Evolutionary conservation across 2,888 invertebrate species (phyloP).

Genomic region (Gortyna flavago): DNA sequence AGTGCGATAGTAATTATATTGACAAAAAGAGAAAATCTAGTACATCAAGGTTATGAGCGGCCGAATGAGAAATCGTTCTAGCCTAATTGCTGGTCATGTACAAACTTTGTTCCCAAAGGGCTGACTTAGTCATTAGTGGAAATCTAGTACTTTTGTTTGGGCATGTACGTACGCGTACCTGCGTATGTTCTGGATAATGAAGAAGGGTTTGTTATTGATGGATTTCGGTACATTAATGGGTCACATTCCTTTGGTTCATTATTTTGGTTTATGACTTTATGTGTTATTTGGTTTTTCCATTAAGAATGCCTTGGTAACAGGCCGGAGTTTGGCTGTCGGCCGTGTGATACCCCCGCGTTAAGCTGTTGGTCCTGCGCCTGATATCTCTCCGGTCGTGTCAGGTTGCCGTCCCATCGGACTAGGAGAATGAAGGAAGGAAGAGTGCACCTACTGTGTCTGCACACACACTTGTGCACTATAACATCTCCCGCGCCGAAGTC

Average conservation of each 20-base stretch:
- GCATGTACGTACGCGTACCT: not conserved
- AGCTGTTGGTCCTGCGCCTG: too few species aligned
- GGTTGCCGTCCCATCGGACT: too few species aligned
- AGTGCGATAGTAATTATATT: slow-evolving; percentile 3
- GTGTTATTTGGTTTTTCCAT: too few species aligned
- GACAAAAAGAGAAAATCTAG: slow-evolving; percentile 34
- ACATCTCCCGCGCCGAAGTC: too few species aligned
- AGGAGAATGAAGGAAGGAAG: too few species aligned
- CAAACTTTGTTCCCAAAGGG: slow-evolving; percentile 27
- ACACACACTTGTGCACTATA: too few species aligned
- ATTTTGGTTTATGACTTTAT: not conserved
- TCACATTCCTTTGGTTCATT: not conserved
- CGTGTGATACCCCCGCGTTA: too few species aligned
- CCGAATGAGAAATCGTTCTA: slow-evolving; percentile 46
- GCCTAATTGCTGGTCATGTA: slow-evolving; percentile 36
- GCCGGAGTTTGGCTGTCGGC: too few species aligned
- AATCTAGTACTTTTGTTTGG: slow-evolving; percentile 9
- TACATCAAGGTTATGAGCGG: slow-evolving; percentile 29
- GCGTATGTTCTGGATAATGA: slow-evolving; percentile 19
- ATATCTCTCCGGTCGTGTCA: too few species aligned
- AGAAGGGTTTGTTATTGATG: slow-evolving; percentile 15
- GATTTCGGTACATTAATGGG: slow-evolving; percentile 9
- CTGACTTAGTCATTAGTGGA: slow-evolving; percentile 31
- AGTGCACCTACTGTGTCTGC: too few species aligned
- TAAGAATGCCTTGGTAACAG: too few species aligned